Evolutionary conservation across 2,113 vertebrate species (phyloP), one percentile per base, ranked within the genome.

Genomic region (Crotalus horridus): DNA sequence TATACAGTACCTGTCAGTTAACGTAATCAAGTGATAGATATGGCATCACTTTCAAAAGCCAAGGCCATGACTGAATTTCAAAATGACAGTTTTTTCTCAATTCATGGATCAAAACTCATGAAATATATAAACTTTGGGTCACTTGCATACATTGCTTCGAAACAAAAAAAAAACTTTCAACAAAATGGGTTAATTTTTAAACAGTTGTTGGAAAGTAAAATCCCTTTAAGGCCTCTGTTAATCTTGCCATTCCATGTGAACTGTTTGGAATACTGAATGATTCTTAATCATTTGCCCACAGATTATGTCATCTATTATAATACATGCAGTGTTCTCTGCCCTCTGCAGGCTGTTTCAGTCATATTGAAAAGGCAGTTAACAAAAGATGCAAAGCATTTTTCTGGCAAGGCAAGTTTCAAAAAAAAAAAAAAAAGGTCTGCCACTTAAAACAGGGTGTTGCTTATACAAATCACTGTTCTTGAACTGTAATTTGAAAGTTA

Each of bases 261-360:
- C 48, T 21, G 3, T 64, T 54, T 11, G 12, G 24, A 54, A 29
- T 29, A 23, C 13, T 1, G 24, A 53, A 33, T 90, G 29, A 33
- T 69, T 90, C n/a, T 51, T 26, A 43, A 55, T 53, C 17, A 29
- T 46, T 86, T 87, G n/a, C 29, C 46, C 56, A 64, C 29, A 64
- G 59, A 39, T 39, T 33, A 89, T 81, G 91, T 89, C 53, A 74
- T 11, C 24, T 21, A 10, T 9, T 21, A 53, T 8, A 39, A 33
- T 97, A 97, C 96, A 96, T 39, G 74, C 74, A 81, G 85, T 74
- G 61, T 59, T 64, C 92, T 87, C 94, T 95, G 94, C 93, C 94
- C 94, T 93, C 93, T 95, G 53, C 91, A 93, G 94, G 64, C 53
- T 55, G 43, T 3, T 85, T 48, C 24, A 53, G 53, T 33, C 64